These are phyloP conservation scores for Psilanteris sp. DNA, from an alignment of 1,140 invertebrate species.

Conservation along the genomic window DNA sequence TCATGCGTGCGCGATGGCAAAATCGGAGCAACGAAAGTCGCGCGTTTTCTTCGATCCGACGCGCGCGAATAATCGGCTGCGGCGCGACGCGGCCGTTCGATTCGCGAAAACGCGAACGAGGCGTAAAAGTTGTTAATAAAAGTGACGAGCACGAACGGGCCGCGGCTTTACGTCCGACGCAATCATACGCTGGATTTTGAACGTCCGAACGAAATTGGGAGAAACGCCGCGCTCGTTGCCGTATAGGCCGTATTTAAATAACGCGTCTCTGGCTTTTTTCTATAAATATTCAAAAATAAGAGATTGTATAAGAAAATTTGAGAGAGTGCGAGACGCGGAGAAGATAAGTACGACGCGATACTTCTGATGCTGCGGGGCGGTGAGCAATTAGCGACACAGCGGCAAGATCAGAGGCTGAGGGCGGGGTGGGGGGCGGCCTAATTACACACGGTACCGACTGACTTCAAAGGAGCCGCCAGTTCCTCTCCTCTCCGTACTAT, in stretches of 20 bases:
- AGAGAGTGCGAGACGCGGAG: conserved; percentile 49
- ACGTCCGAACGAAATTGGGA: too few species aligned
- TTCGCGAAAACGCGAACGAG: too few species aligned
- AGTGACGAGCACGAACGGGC: too few species aligned
- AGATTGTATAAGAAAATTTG: conserved; percentile 53
- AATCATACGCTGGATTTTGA: too few species aligned
- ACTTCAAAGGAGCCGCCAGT: conserved; percentile 78
- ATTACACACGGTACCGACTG: conserved; percentile 78
- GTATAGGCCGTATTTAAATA: too few species aligned
- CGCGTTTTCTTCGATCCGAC: too few species aligned
- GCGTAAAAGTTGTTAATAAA: too few species aligned
- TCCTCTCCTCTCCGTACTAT: conserved; percentile 73
- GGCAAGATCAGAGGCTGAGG: conserved; percentile 76
- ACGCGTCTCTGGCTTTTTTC: conserved; percentile 21
- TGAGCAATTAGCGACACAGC: conserved; percentile 79
- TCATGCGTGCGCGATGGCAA: too few species aligned
- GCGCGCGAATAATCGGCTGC: too few species aligned
- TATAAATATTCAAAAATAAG: conserved; percentile 48
- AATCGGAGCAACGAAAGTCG: too few species aligned
- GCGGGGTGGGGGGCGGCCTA: conserved; percentile 77
- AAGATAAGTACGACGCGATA: conserved; percentile 69
- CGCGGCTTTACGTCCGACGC: too few species aligned
- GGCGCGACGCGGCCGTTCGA: too few species aligned
- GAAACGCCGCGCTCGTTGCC: conserved; percentile 27
- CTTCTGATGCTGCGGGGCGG: conserved; percentile 76